Conservation (phyloP, 1,140 invertebrate genomes). For the Oryctes rhinoceros region DNA sequence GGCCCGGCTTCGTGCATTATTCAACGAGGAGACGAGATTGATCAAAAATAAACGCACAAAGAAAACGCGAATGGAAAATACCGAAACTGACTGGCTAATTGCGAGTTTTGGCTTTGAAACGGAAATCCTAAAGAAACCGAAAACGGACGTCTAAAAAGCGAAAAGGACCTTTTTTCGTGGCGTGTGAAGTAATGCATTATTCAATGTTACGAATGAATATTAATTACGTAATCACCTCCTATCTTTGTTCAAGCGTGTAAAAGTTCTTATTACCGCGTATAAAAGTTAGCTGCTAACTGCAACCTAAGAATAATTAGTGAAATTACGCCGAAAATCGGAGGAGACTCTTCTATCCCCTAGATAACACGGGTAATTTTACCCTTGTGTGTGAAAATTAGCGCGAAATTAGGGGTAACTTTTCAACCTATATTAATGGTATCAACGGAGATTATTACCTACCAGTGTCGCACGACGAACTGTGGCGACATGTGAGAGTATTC, state of each 20-base stretch:
- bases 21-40: neutral
- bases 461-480: too few relatives aligned
- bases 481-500: too few relatives aligned
- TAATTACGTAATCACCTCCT: neutral
- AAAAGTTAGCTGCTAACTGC: too few relatives aligned
- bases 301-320: too few relatives aligned
- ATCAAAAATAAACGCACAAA: constrained; percentile 18
- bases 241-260: neutral
- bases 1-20: neutral
- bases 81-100: neutral
- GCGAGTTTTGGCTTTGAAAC: neutral
- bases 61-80: neutral
- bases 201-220: neutral
- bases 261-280: too few relatives aligned
- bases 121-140: neutral
- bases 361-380: too few relatives aligned
- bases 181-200: neutral
- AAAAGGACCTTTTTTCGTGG: neutral
- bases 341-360: too few relatives aligned
- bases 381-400: too few relatives aligned
- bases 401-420: too few relatives aligned
- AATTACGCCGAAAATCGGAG: too few relatives aligned
- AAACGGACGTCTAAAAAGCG: neutral
- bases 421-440: too few relatives aligned
- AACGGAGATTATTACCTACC: too few relatives aligned